phyloP scores from a whole-genome alignment of 2,888 invertebrate genomes.

The Aethes cnicana region DNA sequence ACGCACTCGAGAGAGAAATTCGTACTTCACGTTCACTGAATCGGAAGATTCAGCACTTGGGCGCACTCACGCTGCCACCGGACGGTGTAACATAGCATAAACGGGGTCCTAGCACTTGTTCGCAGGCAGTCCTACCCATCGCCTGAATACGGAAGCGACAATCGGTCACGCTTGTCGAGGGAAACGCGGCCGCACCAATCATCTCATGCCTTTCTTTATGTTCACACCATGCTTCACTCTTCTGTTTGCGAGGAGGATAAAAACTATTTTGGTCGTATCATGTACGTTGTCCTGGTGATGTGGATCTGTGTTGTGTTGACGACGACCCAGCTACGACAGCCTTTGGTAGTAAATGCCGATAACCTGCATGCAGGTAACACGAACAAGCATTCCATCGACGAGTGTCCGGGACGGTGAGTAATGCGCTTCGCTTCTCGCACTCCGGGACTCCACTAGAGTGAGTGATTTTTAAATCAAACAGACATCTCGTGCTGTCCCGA shows the following conservation, averaged over 20 bases:
- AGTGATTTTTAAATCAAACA: no score
- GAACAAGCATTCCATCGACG: constrained; percentile 76
- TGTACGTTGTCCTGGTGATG: constrained; percentile 78
- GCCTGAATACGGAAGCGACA: constrained; percentile 2
- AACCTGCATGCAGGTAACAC: constrained; percentile 71
- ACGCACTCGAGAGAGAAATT: constrained; percentile 22
- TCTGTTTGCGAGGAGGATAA: constrained; percentile 62
- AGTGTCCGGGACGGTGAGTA: constrained; percentile 75
- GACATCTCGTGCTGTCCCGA: no score
- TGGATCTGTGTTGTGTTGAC: constrained; percentile 81
- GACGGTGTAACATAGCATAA: background rate
- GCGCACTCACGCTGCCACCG: constrained; percentile 2
- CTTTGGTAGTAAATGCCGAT: constrained; percentile 70
- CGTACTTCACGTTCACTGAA: constrained; percentile 17
- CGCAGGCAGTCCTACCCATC: constrained; percentile 15
- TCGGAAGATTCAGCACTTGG: constrained; percentile 9
- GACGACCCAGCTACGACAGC: constrained; percentile 72
- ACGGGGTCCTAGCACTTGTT: constrained; percentile 4
- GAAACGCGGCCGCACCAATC: constrained; percentile 60
- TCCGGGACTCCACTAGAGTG: no score
- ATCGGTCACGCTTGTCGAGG: constrained; percentile 32
- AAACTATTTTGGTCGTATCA: constrained; percentile 82
- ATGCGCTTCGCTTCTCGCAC: constrained; percentile 63
- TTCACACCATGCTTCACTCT: constrained; percentile 56
- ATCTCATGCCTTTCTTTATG: constrained; percentile 52